Conservation (phyloP, 2,797 vertebrate species). For the Microctenopoma stevenorrisi region DNA sequence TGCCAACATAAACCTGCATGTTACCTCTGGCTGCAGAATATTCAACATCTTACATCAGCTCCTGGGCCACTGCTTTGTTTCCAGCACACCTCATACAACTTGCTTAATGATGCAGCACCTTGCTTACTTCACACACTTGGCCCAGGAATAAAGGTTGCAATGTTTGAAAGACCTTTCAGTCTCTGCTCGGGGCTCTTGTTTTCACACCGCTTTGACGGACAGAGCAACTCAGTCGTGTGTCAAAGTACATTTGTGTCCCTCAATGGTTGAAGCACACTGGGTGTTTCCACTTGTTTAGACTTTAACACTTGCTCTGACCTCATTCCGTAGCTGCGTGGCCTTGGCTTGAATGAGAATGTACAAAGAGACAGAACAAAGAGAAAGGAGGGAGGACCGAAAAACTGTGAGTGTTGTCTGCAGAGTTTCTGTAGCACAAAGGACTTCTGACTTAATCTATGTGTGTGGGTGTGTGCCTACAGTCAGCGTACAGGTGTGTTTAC, state of each 20-base stretch:
- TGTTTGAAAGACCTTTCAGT: conserved; percentile 57
- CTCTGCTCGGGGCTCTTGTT: conserved; percentile 41
- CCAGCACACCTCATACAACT: conserved; percentile 31
- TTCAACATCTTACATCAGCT: conserved; percentile 12
- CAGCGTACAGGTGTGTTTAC: conserved; percentile 20
- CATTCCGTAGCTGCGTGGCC: conserved; percentile 63
- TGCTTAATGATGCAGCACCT: conserved; percentile 55
- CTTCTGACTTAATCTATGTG: conserved; percentile 17
- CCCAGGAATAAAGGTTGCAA: conserved; percentile 34
- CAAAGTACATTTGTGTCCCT: conserved; percentile 50
- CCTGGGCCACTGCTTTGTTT: conserved; percentile 22
- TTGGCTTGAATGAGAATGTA: conserved; percentile 36
- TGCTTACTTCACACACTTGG: conserved; percentile 50
- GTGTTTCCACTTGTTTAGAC: conserved; percentile 54
- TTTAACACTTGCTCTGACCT: conserved; percentile 55
- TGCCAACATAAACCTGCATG: conserved; percentile 17
- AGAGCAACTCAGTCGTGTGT: conserved; percentile 40
- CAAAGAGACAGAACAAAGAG: conserved; percentile 34
- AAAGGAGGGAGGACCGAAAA: conserved; percentile 11
- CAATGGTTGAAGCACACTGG: conserved; percentile 30
- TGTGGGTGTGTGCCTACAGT: conserved; percentile 3
- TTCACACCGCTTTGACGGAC: conserved; percentile 48
- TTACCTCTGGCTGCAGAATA: not conserved
- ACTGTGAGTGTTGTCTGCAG: conserved; percentile 3
- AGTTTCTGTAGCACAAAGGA: conserved; percentile 33